A percentile compares a stretch with the other conserved stretches of the same genome.
Evolutionary conservation across 2,113 vertebrate species (phyloP).

Genomic region (Sapajus apella): DNA sequence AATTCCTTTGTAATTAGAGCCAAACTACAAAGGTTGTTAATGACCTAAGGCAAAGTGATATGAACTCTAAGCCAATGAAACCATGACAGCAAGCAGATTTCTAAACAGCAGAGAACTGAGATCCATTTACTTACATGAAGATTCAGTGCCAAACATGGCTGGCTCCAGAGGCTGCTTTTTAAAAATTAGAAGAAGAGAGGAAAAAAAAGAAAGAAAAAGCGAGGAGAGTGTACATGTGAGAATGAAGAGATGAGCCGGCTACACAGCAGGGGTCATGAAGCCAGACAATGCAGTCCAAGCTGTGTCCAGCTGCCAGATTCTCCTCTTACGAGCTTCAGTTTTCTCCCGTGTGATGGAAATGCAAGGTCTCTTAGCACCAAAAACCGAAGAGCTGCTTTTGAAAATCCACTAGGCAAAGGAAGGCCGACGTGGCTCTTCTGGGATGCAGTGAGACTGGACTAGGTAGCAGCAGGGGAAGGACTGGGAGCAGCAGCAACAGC

Average conservation of each 20-base stretch:
- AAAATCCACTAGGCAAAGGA: conserved; percentile 81
- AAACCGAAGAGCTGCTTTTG: conserved; percentile 73
- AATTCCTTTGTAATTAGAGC: conserved; percentile 59
- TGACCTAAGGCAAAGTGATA: conserved; percentile 67
- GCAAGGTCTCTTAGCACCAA: conserved; percentile 77
- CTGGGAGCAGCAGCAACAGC: conserved; percentile 61
- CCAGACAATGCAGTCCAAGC: conserved; percentile 93
- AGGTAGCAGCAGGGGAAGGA: conserved; percentile 77
- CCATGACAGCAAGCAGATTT: conserved; percentile 67
- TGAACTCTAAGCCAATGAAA: conserved; percentile 48
- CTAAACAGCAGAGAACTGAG: conserved; percentile 78
- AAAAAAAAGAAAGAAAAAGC: conserved; percentile 80
- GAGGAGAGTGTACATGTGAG: conserved; percentile 77
- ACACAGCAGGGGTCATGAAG: conserved; percentile 95
- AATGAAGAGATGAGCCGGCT: conserved; percentile 90
- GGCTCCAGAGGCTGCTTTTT: conserved; percentile 90
- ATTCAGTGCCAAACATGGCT: conserved; percentile 99
- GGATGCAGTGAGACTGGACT: conserved; percentile 78
- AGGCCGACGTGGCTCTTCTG: conserved; percentile 73
- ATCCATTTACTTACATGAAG: conserved; percentile 96
- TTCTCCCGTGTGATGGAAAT: conserved; percentile 74
- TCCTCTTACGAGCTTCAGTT: conserved; percentile 82
- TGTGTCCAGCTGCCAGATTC: conserved; percentile 90
- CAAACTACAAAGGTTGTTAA: conserved; percentile 61
- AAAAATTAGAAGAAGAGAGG: conserved; percentile 78